phyloP scores from a whole-genome alignment of 2,888 invertebrate genomes.

The Melieria picta region DNA sequence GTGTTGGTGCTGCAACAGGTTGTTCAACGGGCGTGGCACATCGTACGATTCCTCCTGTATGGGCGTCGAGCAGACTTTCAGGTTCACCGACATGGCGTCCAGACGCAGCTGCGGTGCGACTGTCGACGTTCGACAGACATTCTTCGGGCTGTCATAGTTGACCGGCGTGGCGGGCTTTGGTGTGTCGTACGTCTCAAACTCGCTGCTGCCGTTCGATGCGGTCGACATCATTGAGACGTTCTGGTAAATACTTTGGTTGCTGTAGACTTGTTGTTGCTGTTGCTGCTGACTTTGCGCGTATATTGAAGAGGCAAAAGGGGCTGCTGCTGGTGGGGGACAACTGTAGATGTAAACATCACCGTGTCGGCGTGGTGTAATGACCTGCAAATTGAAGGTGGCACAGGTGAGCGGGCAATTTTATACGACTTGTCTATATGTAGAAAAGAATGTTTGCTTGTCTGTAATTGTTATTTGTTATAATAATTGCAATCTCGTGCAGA shows the following conservation, averaged over 20 bases:
- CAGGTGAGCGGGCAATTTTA: neutral
- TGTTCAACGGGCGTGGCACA: conserved; percentile 70
- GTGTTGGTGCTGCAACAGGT: conserved; percentile 67
- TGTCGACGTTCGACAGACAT: conserved; percentile 63
- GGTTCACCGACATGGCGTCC: conserved; percentile 64
- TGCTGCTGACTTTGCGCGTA: conserved; percentile 42
- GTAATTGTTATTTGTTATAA: too few relatives aligned
- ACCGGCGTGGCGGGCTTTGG: conserved; percentile 72
- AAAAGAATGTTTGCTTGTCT: too few relatives aligned
- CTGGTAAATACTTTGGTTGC: conserved; percentile 54
- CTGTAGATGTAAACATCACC: conserved; percentile 80
- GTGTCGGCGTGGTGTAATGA: conserved; percentile 76
- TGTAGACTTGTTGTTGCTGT: conserved; percentile 52
- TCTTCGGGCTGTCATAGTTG: conserved; percentile 69
- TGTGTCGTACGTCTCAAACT: conserved; percentile 69
- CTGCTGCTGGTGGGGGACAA: conserved; percentile 65
- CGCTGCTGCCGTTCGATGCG: conserved; percentile 45
- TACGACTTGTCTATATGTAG: neutral
- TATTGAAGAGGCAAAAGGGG: too few relatives aligned
- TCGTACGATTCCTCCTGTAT: conserved; percentile 72
- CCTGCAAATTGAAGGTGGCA: conserved; percentile 64
- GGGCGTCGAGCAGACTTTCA: conserved; percentile 54
- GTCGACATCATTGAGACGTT: conserved; percentile 59
- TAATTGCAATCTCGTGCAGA: too few relatives aligned
- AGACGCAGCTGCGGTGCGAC: conserved; percentile 47